Evolutionary conservation across 2,797 vertebrate species (phyloP), one percentile per base, ranked within the genome.

Genomic region (Helostoma temminkii): DNA sequence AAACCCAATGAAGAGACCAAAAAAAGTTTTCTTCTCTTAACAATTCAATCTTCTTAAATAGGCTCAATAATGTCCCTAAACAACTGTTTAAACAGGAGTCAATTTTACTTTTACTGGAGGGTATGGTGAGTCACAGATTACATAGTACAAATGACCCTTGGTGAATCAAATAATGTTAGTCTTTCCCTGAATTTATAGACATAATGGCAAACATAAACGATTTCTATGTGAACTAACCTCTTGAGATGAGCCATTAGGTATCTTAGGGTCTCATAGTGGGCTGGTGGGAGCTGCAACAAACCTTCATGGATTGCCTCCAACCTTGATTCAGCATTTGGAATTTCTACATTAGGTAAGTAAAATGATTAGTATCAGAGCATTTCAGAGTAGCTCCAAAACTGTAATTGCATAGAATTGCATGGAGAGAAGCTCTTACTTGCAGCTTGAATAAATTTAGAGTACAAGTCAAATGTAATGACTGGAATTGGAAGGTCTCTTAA

Each of bases 401-500:
- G 56, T 12, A 32, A 77, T 28, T n/a, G 26, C 3, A 60, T 14
- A 5, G 2, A 65, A 49, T 36, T 55, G 42, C 24, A 6, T 37
- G 22, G 45, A 57, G 54, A 66, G 53, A 36, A 62, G 70, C 42
- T 89, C 98, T 95, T 94, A 99, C 98, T 98, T 91, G 98, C 96
- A 80, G 97, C 96, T 84, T 97, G 96, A 84, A 99, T 97, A 83
- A 99, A 99, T 93, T 94, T 99, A 74, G 97, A 95, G 91, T 99
- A 99, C 88, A 97, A 94, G 71, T 98, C 96, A 30, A 98, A 99
- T 0, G 98, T 97, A 88, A 99, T 99, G 88, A 98, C 93, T 48
- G 98, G 98, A 91, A 99, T 99, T 56, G 98, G 98, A 81, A 99
- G 94, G 87, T 98, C 98, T 93, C 98, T 95, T 90, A 99, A 94